Percentiles rank a stretch among this genome's conserved stretches.
These are phyloP conservation scores for Oryzias javanicus DNA, from an alignment of 2,113 vertebrate genomes.

Conservation along the genomic window DNA sequence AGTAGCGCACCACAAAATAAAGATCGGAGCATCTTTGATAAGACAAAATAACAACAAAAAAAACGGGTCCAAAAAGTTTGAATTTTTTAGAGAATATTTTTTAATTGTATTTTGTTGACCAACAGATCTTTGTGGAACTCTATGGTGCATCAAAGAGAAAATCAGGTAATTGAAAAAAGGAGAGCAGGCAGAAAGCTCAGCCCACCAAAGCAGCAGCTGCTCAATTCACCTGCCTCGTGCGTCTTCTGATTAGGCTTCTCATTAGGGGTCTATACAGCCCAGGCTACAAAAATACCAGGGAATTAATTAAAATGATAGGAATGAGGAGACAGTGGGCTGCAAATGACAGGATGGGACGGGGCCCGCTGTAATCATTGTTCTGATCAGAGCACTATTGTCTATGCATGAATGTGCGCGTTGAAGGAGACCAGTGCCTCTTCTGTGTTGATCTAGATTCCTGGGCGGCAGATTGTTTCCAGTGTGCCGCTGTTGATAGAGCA, in stretches of 20 bases:
- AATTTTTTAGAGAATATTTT: too few relatives aligned
- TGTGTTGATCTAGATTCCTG: slow-evolving; percentile 67
- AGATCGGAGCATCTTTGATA: slow-evolving; percentile 2
- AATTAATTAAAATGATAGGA: slow-evolving; percentile 81
- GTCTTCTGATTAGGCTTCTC: slow-evolving; percentile 78
- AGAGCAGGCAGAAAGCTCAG: slow-evolving; percentile 41
- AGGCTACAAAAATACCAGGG: slow-evolving; percentile 76
- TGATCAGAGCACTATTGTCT: slow-evolving; percentile 79
- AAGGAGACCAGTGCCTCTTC: slow-evolving; percentile 54
- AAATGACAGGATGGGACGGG: slow-evolving; percentile 57
- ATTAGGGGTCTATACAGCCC: slow-evolving; percentile 75
- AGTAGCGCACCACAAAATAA: slow-evolving; percentile 35
- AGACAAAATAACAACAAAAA: slow-evolving; percentile 3
- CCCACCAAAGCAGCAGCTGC: slow-evolving; percentile 42
- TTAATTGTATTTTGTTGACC: not conserved
- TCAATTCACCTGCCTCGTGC: slow-evolving; percentile 67
- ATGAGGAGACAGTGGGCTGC: slow-evolving; percentile 65
- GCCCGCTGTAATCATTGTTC: slow-evolving; percentile 72
- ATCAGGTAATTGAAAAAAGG: slow-evolving; percentile 59
- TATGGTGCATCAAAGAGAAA: slow-evolving; percentile 42
- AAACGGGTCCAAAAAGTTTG: slow-evolving; percentile 22
- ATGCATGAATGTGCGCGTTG: slow-evolving; percentile 65
- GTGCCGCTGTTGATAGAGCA: slow-evolving; percentile 57
- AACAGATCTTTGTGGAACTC: slow-evolving; percentile 26
- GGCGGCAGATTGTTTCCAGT: slow-evolving; percentile 53